Base-by-base conservation (phyloP, 2,797 vertebrate genomes). In the Sciurus carolinensis region DNA sequence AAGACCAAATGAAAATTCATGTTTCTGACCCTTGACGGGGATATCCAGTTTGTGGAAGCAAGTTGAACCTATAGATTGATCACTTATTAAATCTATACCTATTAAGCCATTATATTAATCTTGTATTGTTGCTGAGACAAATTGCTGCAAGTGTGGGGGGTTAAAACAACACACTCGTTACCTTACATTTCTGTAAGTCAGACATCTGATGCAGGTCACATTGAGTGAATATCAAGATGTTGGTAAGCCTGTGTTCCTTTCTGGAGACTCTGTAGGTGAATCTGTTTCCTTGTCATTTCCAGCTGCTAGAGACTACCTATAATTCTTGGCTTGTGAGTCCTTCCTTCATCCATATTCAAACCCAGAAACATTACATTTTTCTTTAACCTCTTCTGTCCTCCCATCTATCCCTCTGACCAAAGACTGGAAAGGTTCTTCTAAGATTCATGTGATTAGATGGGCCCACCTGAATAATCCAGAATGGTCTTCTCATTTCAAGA, bases 41-140 rank as follows among this genome's bases (percentile, higher is more conserved):
- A 26, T 64, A 15, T 75, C 42, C 17, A 75, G n/a, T 62, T 92
- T 72, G 73, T 59, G 28, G 72, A 52, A 80, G 67, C 26, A 95
- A 62, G 20, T 20, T 76, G 42, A 75, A 57, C 20, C 52, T 81
- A 2, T 73, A 26, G 42, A 42, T 83, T 69, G 62, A 89, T 59
- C 0, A 90, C 64, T 86, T 73, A 77, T 59, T 86, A 77, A 30
- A 52, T 73, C 20, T 47, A 44, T 42, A 89, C 47, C 47, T 59
- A 87, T 67, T 76, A 88, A 95, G 18, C 4, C 17, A 76, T 5
- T 84, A 17, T 50, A 42, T 93, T 95, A 88, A 7, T 75, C 94
- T 94, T 81, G 15, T 73, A 77, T 33, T 76, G 39, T 15, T 77
- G n/a, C 59, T 92, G 2, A 62, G 86, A 82, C 14, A 91, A 72